A percentile compares a stretch with the other conserved stretches of the same genome.
Conservation (phyloP, 2,888 invertebrate species). For the Leucania comma region DNA sequence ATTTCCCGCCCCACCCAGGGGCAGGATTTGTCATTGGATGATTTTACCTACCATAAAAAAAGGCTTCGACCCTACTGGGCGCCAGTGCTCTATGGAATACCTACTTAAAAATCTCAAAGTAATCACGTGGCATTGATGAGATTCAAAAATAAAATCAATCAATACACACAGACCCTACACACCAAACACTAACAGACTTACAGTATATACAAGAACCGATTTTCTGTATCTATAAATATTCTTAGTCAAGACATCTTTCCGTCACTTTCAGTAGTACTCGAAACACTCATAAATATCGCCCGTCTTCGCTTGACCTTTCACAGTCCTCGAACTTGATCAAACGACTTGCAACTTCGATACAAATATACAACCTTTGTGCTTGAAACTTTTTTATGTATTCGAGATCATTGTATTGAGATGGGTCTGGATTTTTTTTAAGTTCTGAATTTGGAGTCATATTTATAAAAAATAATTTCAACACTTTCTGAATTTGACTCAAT, state of each 20-base stretch:
- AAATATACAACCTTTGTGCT: conserved; percentile 12
- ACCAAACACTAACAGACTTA: too few species aligned
- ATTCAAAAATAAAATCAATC: too few species aligned
- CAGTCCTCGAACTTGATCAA: conserved; percentile 28
- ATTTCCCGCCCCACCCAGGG: too few species aligned
- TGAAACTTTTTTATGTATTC: neutral
- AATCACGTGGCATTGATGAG: too few species aligned
- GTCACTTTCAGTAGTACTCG: conserved; percentile 9
- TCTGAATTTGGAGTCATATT: neutral
- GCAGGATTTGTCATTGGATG: too few species aligned
- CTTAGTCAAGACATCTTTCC: conserved; percentile 6
- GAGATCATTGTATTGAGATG: neutral
- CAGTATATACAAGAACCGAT: neutral
- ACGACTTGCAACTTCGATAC: conserved; percentile 18
- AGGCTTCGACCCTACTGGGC: too few species aligned
- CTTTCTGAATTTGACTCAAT: too few species aligned
- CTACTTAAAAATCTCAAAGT: too few species aligned
- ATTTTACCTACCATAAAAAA: too few species aligned
- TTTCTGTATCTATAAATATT: neutral
- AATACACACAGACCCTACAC: too few species aligned
- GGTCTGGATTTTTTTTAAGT: neutral
- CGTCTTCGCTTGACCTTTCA: conserved; percentile 36
- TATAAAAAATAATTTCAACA: too few species aligned
- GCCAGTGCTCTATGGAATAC: too few species aligned
- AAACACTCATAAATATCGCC: conserved; percentile 25